Base-by-base conservation (phyloP, 2,888 invertebrate genomes). In the Alentia gelatinosa region DNA sequence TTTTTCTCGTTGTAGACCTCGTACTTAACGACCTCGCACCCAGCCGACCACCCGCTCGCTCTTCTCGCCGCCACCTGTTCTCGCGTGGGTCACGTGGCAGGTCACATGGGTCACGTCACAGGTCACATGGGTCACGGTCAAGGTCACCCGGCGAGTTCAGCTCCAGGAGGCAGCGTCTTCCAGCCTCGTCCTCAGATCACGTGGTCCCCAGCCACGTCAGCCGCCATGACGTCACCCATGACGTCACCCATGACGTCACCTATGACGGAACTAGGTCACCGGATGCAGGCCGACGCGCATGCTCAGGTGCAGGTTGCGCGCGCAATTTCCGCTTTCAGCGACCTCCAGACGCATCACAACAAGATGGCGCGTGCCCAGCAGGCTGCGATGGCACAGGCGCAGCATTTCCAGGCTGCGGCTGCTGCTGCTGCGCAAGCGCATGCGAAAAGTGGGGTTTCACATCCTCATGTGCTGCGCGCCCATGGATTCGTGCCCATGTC, bases 31-130 rank as follows among this genome's bases (percentile, higher is more conserved):
- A n/a, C 47, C 19, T 12, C 30, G 19, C 86, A 86, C 86, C 86
- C 42, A 23, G 50, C 47, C 30, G 86, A 23, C 30, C 86, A 86
- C 47, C 89, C 89, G 3, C 86, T 89, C 37, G 33, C 89, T 1
- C 30, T 89, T 5, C 68, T 89, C 26, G 89, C 89, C 33, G 63
- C 89, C 50, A 35, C 89, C 63, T 89, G 89, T 39, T 63, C 47
- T 15, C 88, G 50, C n/a, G 33, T 83, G 23, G 83, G 83, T 83
- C 83, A 83, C 40, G 23, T 42, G 42, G 23, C 83, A 1, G 39
- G n/a, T 83, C 39, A 40, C n/a, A 42, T 40, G 83, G 40, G 39
- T 83, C 83, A 83, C 42, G 15, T 40, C 26, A 19, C 83, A n/a
- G 83, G 47, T 47, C 50, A 42, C 15, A 35, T 42, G 33, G 30